These are phyloP conservation scores for Pongo abelii DNA, from an alignment of 2,113 vertebrate species.

Conservation along the genomic window DNA sequence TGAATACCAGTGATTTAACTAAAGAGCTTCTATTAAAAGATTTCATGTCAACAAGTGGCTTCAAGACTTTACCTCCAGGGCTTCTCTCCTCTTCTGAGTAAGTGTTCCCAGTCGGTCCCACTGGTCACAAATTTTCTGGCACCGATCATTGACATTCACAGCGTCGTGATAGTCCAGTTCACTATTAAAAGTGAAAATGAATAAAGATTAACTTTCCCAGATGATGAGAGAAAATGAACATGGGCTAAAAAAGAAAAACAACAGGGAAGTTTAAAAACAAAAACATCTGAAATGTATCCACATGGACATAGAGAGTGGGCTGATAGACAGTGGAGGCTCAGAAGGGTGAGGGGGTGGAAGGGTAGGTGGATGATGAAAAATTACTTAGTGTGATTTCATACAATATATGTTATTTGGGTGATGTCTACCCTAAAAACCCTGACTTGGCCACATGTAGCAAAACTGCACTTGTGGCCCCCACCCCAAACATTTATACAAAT, in stretches of 20 bases:
- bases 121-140: constrained; percentile 98
- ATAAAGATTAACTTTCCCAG: neutral
- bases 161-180: constrained; percentile 98
- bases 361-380: too few species aligned
- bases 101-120: constrained; percentile 97
- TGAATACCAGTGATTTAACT: neutral
- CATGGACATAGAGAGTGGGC: too few species aligned
- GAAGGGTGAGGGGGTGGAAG: too few species aligned
- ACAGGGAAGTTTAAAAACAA: neutral
- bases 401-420: too few species aligned
- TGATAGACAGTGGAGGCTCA: too few species aligned
- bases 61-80: constrained; percentile 89
- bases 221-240: neutral
- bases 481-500: too few species aligned
- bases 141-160: constrained; percentile 94
- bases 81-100: constrained; percentile 96
- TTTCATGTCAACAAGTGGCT: neutral
- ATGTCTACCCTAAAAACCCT: too few species aligned
- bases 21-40: neutral
- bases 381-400: too few species aligned
- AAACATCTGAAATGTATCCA: neutral
- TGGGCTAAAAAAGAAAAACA: neutral
- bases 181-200: constrained; percentile 69
- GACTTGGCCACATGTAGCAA: too few species aligned
- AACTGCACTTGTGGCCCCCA: too few species aligned